Base-by-base conservation (phyloP, 2,797 vertebrate genomes). In the Chrosomus eos region DNA sequence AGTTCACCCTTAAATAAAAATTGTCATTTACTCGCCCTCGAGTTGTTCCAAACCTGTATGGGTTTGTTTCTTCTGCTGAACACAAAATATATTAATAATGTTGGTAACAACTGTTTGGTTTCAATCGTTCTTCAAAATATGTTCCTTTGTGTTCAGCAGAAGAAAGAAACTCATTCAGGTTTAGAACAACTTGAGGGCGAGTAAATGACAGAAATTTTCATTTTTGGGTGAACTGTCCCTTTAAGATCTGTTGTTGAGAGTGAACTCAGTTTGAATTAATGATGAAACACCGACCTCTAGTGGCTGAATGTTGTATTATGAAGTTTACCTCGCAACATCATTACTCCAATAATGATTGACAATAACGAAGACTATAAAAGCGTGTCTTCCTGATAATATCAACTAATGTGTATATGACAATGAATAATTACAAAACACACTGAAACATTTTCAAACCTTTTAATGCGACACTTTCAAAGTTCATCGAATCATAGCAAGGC, bases 401-500 rank as follows among this genome's bases (percentile, higher is more conserved):
- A 28, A 19, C 2, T 31, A 4, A 43, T 13, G 36, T 5, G 18
- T 21, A 31, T 21, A 40, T 23, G 16, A 62, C 21, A 40, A 5
- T 66, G 23, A 55, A 43, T 19, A 23, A 60, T 31, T 11, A 26
- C 21, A 64, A 62, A 60, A 19, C 3, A 71, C n/a, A 9, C 21
- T 5, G 19, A 40, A 0, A 28, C 16, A 21, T 43, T 62, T 64
- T 78, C 9, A 23, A 64, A 64, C 19, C 1, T 33, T 76, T 81
- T 76, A 81, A 45, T 81, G 28, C 2, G 0, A 70, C 33, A 31
- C 23, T 43, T 55, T 45, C 13, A 45, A 6, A 31, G 64, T 38
- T 26, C 38, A 73, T 16, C 36, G 72, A 72, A 16, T 78, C 7
- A 45, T 23, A 43, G 67, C 45, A 60, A 84, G 82, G 82, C 82